Conservation (phyloP, 2,888 invertebrate species). For the Leptodirus hochenwartii region DNA sequence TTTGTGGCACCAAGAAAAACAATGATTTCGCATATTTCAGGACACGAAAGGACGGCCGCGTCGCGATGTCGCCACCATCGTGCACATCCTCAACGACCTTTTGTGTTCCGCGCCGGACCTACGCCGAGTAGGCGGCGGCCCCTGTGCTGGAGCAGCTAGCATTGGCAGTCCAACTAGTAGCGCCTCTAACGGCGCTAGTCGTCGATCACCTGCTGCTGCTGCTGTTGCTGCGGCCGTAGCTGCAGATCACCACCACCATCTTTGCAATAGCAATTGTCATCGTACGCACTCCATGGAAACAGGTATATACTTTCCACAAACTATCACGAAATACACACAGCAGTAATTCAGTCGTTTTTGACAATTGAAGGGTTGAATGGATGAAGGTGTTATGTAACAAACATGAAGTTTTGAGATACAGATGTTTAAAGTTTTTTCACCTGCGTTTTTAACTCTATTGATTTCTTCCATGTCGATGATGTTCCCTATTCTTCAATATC, state of each 20-base stretch:
- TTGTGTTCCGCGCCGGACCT: slow-evolving; percentile 61
- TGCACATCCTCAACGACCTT: slow-evolving; percentile 88
- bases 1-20: too few relatives aligned
- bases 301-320: too few relatives aligned
- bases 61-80: slow-evolving; percentile 86
- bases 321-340: too few relatives aligned
- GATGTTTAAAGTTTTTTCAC: too few relatives aligned
- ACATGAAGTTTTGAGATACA: too few relatives aligned
- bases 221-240: not conserved
- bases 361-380: too few relatives aligned
- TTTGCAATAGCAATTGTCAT: slow-evolving; percentile 24
- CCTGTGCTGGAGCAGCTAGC: not conserved
- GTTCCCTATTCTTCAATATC: too few relatives aligned
- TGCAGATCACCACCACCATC: slow-evolving; percentile 11
- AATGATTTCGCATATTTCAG: too few relatives aligned
- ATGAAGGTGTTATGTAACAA: too few relatives aligned
- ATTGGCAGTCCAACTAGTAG: slow-evolving; percentile 18
- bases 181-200: slow-evolving; percentile 24
- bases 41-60: slow-evolving; percentile 83
- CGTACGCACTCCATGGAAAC: slow-evolving; percentile 18
- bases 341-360: too few relatives aligned
- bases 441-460: too few relatives aligned
- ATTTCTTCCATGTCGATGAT: too few relatives aligned
- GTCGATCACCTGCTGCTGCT: slow-evolving; percentile 1
- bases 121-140: slow-evolving; percentile 15